Base-by-base conservation (phyloP, 2,888 invertebrate genomes). In the Coelopa pilipes region DNA sequence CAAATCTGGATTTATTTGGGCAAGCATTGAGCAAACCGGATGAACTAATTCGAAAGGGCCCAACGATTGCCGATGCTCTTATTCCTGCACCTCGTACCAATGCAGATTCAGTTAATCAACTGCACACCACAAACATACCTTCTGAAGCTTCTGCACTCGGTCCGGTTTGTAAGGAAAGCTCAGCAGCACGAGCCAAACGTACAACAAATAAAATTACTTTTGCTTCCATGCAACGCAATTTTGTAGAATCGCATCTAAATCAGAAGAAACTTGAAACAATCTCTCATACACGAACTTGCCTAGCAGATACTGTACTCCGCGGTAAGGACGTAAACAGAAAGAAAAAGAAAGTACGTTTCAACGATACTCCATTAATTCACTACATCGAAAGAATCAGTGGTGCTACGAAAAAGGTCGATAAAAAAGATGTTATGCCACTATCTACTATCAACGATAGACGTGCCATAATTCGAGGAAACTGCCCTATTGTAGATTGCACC, bases 291-390 rank as follows among this genome's bases (percentile, higher is more conserved):
- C 70, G 73, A 55, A 15, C 73, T 0, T 73, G 73, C 19, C 34
- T 73, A 11, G 68, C 50, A 63, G 34, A 63, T 0, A 49, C 21
- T 11, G n/a, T n/a, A 17, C 12, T 21, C 11, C 59, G 60, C 10
- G 55, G 15, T 66, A 62, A 59, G 15, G 17, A 46, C 49, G 72
- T 59, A 12, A 49, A 55, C 66, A 76, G 72, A 17, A 50, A 50
- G 10, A 74, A 73, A n/a, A 83, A 82, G 75, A 79, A 60, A 4
- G 86, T 86, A 1, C 82, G 80, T 11, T 86, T 85, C 17, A 82
- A 82, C 71, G 82, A 83, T 1, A 72, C 75, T 0, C 72, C 80
- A 0, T 21, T 79, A 13, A 78, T 86, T n/a, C 77, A 62, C 47
- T 78, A 79, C 10, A 84, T 87, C 11, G 84, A 86, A 2, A 75